phyloP scores from a whole-genome alignment of 2,113 vertebrate species.

The Notothenia coriiceps region DNA sequence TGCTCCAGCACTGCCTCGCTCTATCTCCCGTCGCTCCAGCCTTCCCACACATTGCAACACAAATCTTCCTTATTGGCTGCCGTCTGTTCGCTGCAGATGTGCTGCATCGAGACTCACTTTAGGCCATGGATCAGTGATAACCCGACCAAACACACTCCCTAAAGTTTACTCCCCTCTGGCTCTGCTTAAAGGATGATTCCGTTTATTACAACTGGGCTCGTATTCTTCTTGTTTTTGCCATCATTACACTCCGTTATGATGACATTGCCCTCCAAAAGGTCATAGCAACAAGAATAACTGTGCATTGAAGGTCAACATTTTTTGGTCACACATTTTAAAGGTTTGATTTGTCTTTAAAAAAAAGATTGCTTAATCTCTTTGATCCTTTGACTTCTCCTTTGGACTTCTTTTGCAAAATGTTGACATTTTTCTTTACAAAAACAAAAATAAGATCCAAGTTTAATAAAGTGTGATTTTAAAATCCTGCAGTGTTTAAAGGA shows the following conservation, averaged over 20 bases:
- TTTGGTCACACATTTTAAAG: too few species aligned
- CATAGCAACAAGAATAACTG: background rate
- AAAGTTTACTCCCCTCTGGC: slow-evolving; percentile 1
- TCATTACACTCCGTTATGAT: slow-evolving; percentile 7
- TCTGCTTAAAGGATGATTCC: slow-evolving; percentile 27
- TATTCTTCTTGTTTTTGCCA: slow-evolving; percentile 5
- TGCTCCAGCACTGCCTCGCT: slow-evolving; percentile 16
- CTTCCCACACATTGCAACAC: slow-evolving; percentile 47
- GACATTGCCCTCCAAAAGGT: background rate
- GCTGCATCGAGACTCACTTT: slow-evolving; percentile 40
- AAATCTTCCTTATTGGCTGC: slow-evolving; percentile 49
- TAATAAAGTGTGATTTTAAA: too few species aligned
- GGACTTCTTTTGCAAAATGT: background rate
- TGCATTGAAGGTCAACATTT: background rate
- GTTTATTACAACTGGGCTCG: slow-evolving; percentile 20
- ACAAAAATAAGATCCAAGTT: too few species aligned
- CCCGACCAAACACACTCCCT: slow-evolving; percentile 30
- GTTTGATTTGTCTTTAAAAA: background rate
- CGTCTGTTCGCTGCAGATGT: slow-evolving; percentile 53
- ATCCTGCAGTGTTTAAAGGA: too few species aligned
- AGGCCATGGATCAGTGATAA: slow-evolving; percentile 61
- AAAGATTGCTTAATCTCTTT: background rate
- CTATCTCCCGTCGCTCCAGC: slow-evolving; percentile 39
- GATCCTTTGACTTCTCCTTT: too few species aligned
- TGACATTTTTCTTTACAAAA: too few species aligned